Conservation (phyloP, 2,113 vertebrate genomes). For the Megaleporinus macrocephalus region DNA sequence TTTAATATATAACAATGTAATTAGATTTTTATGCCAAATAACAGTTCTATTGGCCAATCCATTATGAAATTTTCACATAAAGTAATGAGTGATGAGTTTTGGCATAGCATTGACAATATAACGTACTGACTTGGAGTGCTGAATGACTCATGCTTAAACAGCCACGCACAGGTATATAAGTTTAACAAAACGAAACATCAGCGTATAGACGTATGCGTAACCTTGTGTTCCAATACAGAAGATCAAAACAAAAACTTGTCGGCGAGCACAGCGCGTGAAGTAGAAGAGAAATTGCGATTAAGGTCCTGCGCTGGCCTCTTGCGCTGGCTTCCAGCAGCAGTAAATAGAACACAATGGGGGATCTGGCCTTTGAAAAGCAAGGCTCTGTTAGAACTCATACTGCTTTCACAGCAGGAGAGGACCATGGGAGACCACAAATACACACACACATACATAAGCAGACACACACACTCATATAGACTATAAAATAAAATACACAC, state of each 20-base stretch:
- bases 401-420: neutral
- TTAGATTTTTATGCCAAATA: too few species aligned
- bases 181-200: neutral
- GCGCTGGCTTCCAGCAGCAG: conserved; percentile 29
- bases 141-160: neutral
- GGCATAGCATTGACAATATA: too few species aligned
- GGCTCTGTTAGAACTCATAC: conserved; percentile 22
- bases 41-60: too few species aligned
- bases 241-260: conserved; percentile 5
- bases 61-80: too few species aligned
- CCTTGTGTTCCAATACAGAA: neutral
- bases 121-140: too few species aligned
- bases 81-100: too few species aligned
- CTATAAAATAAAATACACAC: too few species aligned
- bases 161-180: neutral
- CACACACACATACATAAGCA: conserved; percentile 16
- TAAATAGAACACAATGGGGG: conserved; percentile 40
- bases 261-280: neutral
- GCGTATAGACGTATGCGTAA: neutral
- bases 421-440: conserved; percentile 31
- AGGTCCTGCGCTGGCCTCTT: neutral
- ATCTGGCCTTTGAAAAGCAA: conserved; percentile 44
- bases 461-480: neutral
- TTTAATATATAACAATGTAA: too few species aligned
- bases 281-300: neutral